Percentiles rank a stretch among this genome's conserved stretches.
These are phyloP conservation scores for Brachyhypopomus occidentalis DNA, from an alignment of 2,113 vertebrate genomes.

Conservation along the genomic window DNA sequence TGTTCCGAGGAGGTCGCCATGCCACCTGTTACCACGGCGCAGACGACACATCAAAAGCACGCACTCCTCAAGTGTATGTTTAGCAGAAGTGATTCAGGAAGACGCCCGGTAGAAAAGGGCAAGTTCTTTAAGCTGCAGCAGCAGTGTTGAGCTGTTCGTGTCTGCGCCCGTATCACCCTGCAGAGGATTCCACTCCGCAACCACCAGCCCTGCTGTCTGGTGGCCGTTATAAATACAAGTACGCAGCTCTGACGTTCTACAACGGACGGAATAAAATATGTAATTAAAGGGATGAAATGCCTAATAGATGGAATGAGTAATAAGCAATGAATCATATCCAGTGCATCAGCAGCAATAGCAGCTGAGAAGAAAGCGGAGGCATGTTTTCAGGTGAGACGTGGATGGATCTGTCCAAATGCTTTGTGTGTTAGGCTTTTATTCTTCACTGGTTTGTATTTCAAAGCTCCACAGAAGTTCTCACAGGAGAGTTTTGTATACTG, in stretches of 20 bases:
- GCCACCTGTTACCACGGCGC: background rate
- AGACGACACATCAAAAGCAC: background rate
- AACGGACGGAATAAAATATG: background rate
- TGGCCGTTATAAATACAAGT: background rate
- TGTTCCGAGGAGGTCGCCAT: slow-evolving; percentile 44
- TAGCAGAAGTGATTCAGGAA: background rate
- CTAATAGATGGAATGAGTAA: background rate
- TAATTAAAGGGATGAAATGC: background rate
- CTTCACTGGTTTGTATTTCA: slow-evolving; percentile 48
- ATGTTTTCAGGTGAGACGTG: background rate
- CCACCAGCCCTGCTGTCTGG: background rate
- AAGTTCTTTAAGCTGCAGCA: background rate
- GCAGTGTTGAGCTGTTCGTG: background rate
- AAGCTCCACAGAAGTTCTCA: slow-evolving; percentile 19
- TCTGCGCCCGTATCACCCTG: background rate
- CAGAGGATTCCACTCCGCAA: background rate
- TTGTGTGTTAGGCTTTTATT: slow-evolving; percentile 12
- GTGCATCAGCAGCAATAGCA: background rate
- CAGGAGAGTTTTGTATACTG: slow-evolving; percentile 42
- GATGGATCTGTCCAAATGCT: background rate
- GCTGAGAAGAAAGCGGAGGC: background rate
- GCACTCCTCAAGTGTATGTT: background rate
- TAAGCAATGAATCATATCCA: background rate
- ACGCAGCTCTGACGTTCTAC: background rate
- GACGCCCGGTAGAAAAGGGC: background rate